A percentile compares a stretch with the other conserved stretches of the same genome.
phyloP scores from a whole-genome alignment of 1,140 invertebrate genomes.

The Drosophila miranda region DNA sequence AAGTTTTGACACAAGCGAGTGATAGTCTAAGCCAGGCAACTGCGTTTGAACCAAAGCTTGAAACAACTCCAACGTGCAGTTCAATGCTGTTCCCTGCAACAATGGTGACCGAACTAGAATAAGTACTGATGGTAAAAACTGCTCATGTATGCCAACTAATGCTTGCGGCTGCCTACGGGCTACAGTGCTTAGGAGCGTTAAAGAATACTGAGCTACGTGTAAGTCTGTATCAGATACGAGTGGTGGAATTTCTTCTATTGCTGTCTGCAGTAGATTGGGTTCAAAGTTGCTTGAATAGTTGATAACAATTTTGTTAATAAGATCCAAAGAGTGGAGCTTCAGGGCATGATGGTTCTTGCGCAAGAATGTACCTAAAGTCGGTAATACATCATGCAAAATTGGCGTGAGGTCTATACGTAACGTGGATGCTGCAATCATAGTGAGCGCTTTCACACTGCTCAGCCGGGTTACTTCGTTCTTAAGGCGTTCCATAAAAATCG shows the following conservation, averaged over 20 bases:
- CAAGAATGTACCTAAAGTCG: slow-evolving; percentile 95
- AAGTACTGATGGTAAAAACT: slow-evolving; percentile 93
- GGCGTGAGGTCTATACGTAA: slow-evolving; percentile 92
- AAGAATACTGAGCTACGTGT: slow-evolving; percentile 96
- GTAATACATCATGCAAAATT: slow-evolving; percentile 94
- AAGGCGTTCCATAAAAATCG: slow-evolving; percentile 96
- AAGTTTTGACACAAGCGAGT: slow-evolving; percentile 89
- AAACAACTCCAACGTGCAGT: slow-evolving; percentile 95
- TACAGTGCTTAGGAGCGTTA: slow-evolving; percentile 88
- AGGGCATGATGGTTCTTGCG: slow-evolving; percentile 98
- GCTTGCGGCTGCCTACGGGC: slow-evolving; percentile 83
- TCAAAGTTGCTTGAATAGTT: slow-evolving; percentile 91
- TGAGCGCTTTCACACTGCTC: slow-evolving; percentile 97
- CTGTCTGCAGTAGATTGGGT: slow-evolving; percentile 88
- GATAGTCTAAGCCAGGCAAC: slow-evolving; percentile 90
- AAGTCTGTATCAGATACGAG: slow-evolving; percentile 96
- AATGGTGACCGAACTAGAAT: slow-evolving; percentile 94
- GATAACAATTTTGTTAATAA: slow-evolving; percentile 94
- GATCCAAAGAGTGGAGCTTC: slow-evolving; percentile 94
- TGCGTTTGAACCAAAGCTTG: slow-evolving; percentile 92
- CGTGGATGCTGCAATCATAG: slow-evolving; percentile 95
- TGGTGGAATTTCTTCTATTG: slow-evolving; percentile 92
- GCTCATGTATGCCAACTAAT: slow-evolving; percentile 81
- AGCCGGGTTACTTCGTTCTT: slow-evolving; percentile 98
- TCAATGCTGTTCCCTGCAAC: slow-evolving; percentile 92